phyloP scores from a whole-genome alignment of 2,797 vertebrate genomes.

The Microtus agrestis region DNA sequence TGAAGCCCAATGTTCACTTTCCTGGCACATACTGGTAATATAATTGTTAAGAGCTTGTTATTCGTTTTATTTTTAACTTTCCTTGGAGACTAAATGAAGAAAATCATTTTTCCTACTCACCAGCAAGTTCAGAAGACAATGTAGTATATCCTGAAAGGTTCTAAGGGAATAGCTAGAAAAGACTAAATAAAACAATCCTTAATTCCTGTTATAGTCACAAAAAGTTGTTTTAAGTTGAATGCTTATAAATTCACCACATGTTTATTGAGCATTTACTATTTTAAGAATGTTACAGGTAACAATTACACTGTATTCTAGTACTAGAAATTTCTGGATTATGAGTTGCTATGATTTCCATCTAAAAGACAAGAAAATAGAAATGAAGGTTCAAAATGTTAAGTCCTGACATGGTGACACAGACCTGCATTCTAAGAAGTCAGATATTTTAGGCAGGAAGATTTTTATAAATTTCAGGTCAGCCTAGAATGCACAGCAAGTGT shows the following conservation, averaged over 20 bases:
- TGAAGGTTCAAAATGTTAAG: not conserved
- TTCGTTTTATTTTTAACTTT: not conserved
- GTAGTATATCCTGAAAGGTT: not conserved
- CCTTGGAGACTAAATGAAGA: not conserved
- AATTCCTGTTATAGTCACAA: not conserved
- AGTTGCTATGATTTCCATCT: not conserved
- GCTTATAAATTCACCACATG: not conserved
- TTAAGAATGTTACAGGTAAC: not conserved
- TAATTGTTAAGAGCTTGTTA: not conserved
- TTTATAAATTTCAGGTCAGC: not conserved
- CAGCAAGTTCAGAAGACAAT: not conserved
- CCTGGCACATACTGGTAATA: not conserved
- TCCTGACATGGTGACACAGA: not conserved
- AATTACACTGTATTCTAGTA: not conserved
- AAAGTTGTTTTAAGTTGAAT: not conserved
- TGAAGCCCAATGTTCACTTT: not conserved
- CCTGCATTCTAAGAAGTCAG: no score
- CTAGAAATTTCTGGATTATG: not conserved
- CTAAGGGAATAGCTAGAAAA: not conserved
- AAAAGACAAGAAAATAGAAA: constrained; percentile 8
- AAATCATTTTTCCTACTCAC: not conserved
- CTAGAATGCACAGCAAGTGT: not conserved
- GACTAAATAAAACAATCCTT: not conserved
- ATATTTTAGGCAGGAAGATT: not conserved
- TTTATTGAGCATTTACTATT: not conserved